These are phyloP conservation scores for Micromussa lordhowensis DNA, from an alignment of 92 coral and sea anemone species.

Conservation along the genomic window DNA sequence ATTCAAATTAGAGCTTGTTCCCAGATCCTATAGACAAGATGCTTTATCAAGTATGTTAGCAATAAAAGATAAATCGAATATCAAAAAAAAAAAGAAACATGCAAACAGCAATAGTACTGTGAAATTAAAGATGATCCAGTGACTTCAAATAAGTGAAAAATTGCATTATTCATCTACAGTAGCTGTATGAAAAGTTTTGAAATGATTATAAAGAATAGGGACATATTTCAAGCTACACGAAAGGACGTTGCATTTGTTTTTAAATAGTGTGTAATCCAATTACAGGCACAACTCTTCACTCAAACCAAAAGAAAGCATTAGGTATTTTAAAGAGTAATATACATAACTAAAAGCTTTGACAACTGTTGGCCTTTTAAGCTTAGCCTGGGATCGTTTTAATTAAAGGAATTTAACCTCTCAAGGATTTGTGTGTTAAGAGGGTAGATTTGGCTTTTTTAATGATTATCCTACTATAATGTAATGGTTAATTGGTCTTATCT, in stretches of 20 bases:
- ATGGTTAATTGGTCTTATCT: constrained; percentile 3
- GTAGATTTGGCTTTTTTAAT: background rate
- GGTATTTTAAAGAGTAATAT: background rate
- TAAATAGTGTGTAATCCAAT: background rate
- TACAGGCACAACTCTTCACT: background rate
- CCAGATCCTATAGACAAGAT: background rate
- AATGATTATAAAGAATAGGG: background rate
- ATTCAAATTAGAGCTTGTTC: background rate
- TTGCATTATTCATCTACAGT: background rate
- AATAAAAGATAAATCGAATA: background rate
- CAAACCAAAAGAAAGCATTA: background rate
- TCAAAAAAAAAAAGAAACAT: too few species aligned
- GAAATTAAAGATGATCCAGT: background rate
- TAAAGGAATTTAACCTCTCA: constrained; percentile 7
- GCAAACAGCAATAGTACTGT: too few species aligned
- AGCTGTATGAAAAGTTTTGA: background rate
- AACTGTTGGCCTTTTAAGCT: background rate
- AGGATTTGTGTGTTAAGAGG: background rate
- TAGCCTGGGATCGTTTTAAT: background rate
- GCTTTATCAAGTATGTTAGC: background rate
- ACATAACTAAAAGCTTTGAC: background rate
- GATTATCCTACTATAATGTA: background rate
- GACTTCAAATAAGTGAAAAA: background rate
- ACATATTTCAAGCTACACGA: background rate
- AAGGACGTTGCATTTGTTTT: background rate